Base-by-base conservation (phyloP, 1,140 invertebrate genomes). In the Pectinophora gossypiella region DNA sequence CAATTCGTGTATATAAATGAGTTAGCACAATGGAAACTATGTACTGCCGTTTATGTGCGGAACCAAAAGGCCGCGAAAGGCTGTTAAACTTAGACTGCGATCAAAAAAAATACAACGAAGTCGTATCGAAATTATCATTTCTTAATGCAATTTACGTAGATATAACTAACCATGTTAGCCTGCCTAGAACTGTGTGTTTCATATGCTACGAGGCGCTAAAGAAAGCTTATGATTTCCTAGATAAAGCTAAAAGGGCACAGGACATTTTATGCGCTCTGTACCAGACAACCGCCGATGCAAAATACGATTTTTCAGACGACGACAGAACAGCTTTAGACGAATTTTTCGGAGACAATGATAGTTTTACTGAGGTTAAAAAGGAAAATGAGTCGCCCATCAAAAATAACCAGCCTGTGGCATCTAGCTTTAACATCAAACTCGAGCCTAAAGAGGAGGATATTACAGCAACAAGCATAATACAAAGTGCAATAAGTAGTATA, bases 111-210 rank as follows among this genome's bases (percentile, higher is more conserved):
- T 60, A 53, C 18, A 52, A 63, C 20, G 72, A 78, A 58, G 62
- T 78, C 1, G 23, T 67, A 0, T 49, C 48, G 21, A 83, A 82
- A 56, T 56, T 83, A 9, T 46, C 56, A 15, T 76, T 73, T 42
- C 50, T 85, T 4, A 83, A 85, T 38, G 68, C 68, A 19, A 48
- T 64, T 12, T 76, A 76, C 22, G 56, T 81, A 5, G 67, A 83
- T 46, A 51, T 82, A n/a, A 56, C 58, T 42, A 68, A 51, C 19
- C 59, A 68, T 9, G 63, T 70, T 53, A 55, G 40, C 16, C 63
- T 81, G 35, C 77, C 79, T 13, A 80, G 76, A 71, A 85, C 70
- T 2, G 57, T 80, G 32, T 85, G 82, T 68, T 73, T 77, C 13
- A 48, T 72, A 1, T 85, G 82, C 50, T 69, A 74, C 48, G 68